A percentile compares a stretch with the other conserved stretches of the same genome.
phyloP scores from a whole-genome alignment of 1,140 invertebrate genomes.

The Drosophila malerkotliana region DNA sequence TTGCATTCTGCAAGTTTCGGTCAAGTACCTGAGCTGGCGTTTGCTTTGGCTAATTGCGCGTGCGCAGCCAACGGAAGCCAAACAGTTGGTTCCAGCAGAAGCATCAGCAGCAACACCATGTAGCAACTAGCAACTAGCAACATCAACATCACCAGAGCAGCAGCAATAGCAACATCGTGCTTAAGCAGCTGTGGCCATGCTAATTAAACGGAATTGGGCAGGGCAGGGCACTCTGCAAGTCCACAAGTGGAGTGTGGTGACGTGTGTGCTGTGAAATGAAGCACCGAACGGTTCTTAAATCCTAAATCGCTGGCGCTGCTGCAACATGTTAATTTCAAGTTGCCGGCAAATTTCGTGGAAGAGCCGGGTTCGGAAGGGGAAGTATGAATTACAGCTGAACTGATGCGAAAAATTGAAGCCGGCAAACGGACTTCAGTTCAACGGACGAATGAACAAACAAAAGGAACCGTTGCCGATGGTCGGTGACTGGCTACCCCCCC shows the following conservation, averaged over 20 bases:
- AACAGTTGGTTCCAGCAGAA: conserved; percentile 6
- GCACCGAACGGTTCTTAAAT: conserved; percentile 74
- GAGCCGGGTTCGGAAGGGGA: conserved; percentile 53
- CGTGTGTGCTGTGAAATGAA: conserved; percentile 55
- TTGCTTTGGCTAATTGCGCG: conserved; percentile 73
- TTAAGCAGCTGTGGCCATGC: conserved; percentile 78
- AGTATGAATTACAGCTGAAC: conserved; percentile 82
- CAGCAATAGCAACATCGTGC: conserved; percentile 34
- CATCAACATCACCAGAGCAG: conserved; percentile 20
- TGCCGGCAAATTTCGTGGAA: conserved; percentile 75
- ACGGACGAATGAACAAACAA: conserved; percentile 74
- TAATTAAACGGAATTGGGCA: conserved; percentile 77
- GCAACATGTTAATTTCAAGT: conserved; percentile 80
- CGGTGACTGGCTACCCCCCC: neutral
- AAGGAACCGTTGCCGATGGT: conserved; percentile 57
- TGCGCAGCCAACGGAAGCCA: conserved; percentile 74
- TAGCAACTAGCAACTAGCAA: conserved; percentile 15
- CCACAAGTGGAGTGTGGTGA: conserved; percentile 61
- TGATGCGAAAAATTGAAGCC: conserved; percentile 80
- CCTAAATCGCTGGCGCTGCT: conserved; percentile 63
- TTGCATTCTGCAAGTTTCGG: conserved; percentile 46
- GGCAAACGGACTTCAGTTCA: conserved; percentile 37
- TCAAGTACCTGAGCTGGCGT: conserved; percentile 72
- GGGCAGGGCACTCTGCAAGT: conserved; percentile 51
- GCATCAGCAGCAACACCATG: conserved; percentile 1